A percentile compares a stretch with the other conserved stretches of the same genome.
Evolutionary conservation across 2,888 invertebrate species (phyloP).

Genomic region (Cyclophora punctaria): DNA sequence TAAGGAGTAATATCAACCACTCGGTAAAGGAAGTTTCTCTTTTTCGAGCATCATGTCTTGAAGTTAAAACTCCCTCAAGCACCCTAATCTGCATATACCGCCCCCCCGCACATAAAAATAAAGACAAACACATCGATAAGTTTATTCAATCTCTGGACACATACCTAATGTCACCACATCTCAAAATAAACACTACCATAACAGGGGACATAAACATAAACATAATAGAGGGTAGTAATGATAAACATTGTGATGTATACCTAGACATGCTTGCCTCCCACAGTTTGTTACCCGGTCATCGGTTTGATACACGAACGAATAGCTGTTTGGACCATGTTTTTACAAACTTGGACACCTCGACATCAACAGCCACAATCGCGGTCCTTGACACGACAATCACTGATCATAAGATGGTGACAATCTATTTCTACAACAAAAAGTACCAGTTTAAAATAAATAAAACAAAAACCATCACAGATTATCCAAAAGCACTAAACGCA

Average conservation of each 20-base stretch:
- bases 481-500: neutral
- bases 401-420: neutral
- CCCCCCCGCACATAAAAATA: conserved; percentile 2
- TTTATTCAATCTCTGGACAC: conserved; percentile 4
- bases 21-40: conserved; percentile 4
- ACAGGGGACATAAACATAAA: neutral
- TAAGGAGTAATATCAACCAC: conserved; percentile 3
- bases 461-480: neutral
- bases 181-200: neutral
- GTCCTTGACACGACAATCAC: neutral
- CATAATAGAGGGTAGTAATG: neutral
- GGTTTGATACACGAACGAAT: neutral
- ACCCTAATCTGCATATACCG: conserved; percentile 8
- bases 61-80: conserved; percentile 1
- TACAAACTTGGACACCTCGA: neutral
- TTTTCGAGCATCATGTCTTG: conserved; percentile 4
- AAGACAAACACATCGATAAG: neutral
- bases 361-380: neutral
- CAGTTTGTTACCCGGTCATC: neutral
- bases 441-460: neutral
- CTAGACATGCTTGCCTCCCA: conserved; percentile 1
- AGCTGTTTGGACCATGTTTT: neutral
- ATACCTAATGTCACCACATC: neutral
- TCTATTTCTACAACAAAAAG: neutral
- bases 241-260: neutral